phyloP scores from a whole-genome alignment of 2,888 invertebrate species.

The Mesorhabditis belari region DNA sequence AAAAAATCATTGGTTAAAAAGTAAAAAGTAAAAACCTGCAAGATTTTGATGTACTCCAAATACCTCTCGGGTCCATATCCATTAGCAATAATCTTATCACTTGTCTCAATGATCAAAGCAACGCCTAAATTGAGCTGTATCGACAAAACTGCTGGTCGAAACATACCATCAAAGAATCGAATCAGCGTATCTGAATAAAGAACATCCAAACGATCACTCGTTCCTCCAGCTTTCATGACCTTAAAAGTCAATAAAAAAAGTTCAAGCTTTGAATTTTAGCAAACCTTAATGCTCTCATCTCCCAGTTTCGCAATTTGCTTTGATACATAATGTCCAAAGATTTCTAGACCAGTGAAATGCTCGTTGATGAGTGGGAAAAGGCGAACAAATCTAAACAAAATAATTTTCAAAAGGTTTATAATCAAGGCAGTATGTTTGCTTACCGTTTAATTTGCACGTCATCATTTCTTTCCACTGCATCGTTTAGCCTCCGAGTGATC shows the following conservation, averaged over 20 bases:
- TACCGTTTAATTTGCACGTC: conserved; percentile 76
- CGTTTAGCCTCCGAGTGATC: conserved; percentile 76
- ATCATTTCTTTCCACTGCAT: conserved; percentile 80
- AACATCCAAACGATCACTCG: conserved; percentile 67
- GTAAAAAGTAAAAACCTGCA: conserved; percentile 61
- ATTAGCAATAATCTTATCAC: conserved; percentile 80
- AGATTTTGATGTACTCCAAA: conserved; percentile 66
- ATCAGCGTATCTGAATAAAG: conserved; percentile 80
- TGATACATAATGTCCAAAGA: conserved; percentile 71
- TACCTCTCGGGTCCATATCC: conserved; percentile 76
- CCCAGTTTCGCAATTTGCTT: conserved; percentile 58
- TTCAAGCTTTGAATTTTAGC: background rate
- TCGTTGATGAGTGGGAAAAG: conserved; percentile 88
- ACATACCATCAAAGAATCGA: conserved; percentile 70
- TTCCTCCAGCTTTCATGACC: conserved; percentile 52
- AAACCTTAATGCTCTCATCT: conserved; percentile 30
- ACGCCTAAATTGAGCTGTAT: conserved; percentile 64
- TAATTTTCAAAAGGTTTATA: background rate
- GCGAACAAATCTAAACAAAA: conserved; percentile 75
- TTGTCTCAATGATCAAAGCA: conserved; percentile 68
- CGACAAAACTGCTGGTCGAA: conserved; percentile 49
- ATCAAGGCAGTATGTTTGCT: background rate
- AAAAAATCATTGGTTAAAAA: background rate
- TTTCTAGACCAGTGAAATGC: conserved; percentile 78
- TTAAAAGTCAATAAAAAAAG: conserved; percentile 9